A percentile compares a stretch with the other conserved stretches of the same genome.
Conservation (phyloP, 2,888 invertebrate species). For the Aleiodes alternator region DNA sequence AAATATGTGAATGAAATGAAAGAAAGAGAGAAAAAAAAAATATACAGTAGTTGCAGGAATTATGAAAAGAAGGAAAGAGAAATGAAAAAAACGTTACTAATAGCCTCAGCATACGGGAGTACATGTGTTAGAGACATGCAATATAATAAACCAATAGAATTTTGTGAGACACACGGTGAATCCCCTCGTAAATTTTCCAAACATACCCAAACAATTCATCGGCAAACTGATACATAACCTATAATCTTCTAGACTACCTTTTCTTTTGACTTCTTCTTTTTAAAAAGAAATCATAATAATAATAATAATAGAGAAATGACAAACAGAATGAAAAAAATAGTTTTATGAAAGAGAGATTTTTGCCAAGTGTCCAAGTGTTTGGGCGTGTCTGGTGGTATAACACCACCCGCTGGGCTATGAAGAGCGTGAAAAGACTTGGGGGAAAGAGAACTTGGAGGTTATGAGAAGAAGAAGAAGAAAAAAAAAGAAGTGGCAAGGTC, state of each 20-base stretch:
- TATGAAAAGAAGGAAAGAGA: constrained; percentile 1
- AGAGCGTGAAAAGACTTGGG: constrained; percentile 30
- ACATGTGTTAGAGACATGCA: background rate
- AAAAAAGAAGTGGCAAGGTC: constrained; percentile 47
- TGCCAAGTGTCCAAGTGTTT: constrained; percentile 34
- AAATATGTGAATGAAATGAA: background rate
- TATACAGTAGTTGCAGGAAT: background rate
- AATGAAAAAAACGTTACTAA: constrained; percentile 30
- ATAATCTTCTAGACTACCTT: background rate
- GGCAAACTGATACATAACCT: background rate
- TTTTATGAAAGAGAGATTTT: constrained; percentile 15
- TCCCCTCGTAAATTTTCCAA: constrained; percentile 29
- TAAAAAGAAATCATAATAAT: background rate
- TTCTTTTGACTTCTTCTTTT: background rate
- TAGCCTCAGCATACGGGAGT: constrained; percentile 19
- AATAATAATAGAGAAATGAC: background rate
- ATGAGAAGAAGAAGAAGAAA: constrained; percentile 11
- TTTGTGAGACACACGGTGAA: background rate
- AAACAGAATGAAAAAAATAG: constrained; percentile 1
- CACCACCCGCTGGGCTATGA: constrained; percentile 49
- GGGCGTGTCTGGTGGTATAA: constrained; percentile 48
- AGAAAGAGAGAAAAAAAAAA: constrained; percentile 20
- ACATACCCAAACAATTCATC: background rate
- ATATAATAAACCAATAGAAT: constrained; percentile 5
- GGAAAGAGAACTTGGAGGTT: background rate